Evolutionary conservation across 2,113 vertebrate species (phyloP).

Genomic region (Micronisus gabar): DNA sequence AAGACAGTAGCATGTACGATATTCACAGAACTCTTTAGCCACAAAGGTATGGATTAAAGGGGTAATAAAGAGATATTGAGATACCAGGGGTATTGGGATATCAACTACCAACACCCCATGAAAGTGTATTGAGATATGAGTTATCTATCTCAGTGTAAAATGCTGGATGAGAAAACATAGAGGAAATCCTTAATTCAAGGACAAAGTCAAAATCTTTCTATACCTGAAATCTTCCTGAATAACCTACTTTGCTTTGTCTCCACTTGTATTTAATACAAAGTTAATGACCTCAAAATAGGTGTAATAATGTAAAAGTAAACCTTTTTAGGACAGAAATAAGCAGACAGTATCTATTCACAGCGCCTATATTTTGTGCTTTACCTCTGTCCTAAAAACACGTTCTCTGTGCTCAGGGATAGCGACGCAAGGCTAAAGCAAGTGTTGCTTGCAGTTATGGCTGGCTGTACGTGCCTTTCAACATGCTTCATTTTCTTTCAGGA

Average conservation of each 20-base stretch:
- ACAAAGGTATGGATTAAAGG: neutral
- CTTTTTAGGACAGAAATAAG: neutral
- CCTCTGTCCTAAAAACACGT: neutral
- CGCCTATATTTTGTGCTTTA: neutral
- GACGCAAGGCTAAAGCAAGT: neutral
- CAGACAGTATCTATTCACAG: neutral
- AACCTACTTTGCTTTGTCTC: neutral
- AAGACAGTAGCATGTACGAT: fast-evolving
- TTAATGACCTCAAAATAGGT: neutral
- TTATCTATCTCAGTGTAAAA: neutral
- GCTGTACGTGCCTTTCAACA: fast-evolving
- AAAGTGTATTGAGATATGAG: neutral
- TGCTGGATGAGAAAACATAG: neutral
- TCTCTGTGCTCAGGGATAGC: neutral
- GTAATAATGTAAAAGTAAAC: neutral
- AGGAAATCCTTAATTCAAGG: neutral
- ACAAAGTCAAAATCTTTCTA: neutral
- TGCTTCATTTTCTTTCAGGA: neutral
- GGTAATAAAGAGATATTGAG: neutral
- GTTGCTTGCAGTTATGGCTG: neutral
- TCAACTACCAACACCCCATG: neutral
- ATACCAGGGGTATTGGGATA: neutral
- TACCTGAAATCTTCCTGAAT: neutral
- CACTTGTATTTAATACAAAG: neutral
- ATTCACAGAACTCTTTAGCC: neutral